Evolutionary conservation across 2,113 vertebrate genomes (phyloP), one percentile per base, ranked within the genome.

Genomic region (Amblyornis subalaris): DNA sequence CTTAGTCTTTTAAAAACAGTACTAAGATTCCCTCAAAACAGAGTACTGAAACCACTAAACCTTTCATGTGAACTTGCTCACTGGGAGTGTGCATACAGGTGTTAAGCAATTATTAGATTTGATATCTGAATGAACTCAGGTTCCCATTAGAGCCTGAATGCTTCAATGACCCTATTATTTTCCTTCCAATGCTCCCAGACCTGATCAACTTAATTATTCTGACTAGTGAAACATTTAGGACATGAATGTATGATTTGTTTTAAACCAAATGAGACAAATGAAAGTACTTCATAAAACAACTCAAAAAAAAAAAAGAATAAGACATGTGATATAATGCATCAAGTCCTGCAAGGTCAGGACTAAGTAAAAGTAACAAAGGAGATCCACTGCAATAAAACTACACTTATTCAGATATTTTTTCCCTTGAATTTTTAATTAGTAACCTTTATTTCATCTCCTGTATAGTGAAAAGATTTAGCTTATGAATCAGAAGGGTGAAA

Each of bases 131-230:
- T 96, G 97, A 98, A 95, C 94, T 96, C 94, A 90, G 94, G 97
- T 93, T 98, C 97, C 98, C 98, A 97, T 97, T 95, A 97, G 97
- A 97, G 95, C 75, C 54, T 95, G 86, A 97, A 96, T 94, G 96
- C 96, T 97, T 97, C 97, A 97, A 25, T 96, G 96, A 97, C 97
- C 97, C 96, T 96, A 92, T 98, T 98, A 97, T 97, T 98, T 97
- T 97, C 91, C 96, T 96, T 96, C 85, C 89, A 93, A 8, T 93
- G 90, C 79, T 98, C 97, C 97, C 96, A 96, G 92, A 97, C 96
- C 97, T 95, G 97, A 98, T 97, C 97, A 96, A 83, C 94, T 98
- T 98, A 98, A 98, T 98, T 98, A 98, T 98, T 98, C 96, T 96
- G 96, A 97, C 90, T 97, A 97, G 95, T 47, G 86, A 97, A 98